Conservation (phyloP, 2,888 invertebrate species). For the Onthophagus sagittarius region DNA sequence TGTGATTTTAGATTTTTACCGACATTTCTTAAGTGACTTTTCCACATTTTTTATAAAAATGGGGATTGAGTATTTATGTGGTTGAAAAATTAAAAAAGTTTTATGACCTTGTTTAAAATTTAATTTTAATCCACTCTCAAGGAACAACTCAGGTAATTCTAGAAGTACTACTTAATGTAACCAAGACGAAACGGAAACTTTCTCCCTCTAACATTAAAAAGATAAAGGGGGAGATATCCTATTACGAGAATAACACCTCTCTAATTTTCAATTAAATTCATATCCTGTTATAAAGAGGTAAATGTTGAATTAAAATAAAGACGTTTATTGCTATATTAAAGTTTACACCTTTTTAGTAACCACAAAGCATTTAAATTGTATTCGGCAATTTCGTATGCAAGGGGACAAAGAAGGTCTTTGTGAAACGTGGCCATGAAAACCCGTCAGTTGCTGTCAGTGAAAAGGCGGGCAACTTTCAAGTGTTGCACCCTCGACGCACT, state of each 20-base stretch:
- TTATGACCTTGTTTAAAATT: background rate
- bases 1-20: background rate
- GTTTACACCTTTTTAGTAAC: background rate
- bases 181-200: background rate
- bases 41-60: too few relatives aligned
- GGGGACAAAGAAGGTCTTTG: background rate
- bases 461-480: constrained; percentile 1
- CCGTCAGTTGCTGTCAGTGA: background rate
- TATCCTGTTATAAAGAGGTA: too few relatives aligned
- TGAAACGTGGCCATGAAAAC: background rate
- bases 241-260: background rate
- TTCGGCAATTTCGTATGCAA: background rate
- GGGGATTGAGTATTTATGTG: background rate
- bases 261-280: background rate
- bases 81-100: background rate
- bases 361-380: constrained; percentile 2
- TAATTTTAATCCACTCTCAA: background rate
- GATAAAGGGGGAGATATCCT: background rate
- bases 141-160: background rate
- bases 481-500: background rate
- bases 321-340: too few relatives aligned
- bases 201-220: background rate
- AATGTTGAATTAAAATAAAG: too few relatives aligned
- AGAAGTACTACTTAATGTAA: background rate
- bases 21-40: too few relatives aligned